Conservation (phyloP, 2,113 vertebrate genomes). For the Odontesthes bonariensis region DNA sequence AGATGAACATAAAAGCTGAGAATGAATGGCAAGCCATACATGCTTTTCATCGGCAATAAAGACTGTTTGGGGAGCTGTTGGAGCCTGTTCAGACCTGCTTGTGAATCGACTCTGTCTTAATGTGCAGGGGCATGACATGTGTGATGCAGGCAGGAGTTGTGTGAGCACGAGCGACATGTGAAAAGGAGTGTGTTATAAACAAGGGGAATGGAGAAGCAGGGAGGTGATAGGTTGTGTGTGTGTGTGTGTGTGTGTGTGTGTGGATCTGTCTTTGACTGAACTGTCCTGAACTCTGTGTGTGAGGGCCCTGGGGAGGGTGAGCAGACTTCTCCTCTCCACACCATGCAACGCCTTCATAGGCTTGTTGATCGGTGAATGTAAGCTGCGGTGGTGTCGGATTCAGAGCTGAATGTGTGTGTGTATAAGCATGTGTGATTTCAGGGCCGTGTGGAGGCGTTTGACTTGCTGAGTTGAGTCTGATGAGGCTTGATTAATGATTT, state of each 20-base stretch:
- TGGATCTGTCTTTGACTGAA: conserved; percentile 38
- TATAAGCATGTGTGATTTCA: conserved; percentile 3
- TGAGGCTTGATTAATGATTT: conserved; percentile 63
- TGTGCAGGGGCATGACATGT: conserved; percentile 34
- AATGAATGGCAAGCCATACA: conserved; percentile 38
- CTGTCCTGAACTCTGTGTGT: conserved; percentile 75
- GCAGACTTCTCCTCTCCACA: conserved; percentile 45
- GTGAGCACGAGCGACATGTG: conserved; percentile 38
- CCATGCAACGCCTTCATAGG: conserved; percentile 21
- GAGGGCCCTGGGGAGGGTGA: conserved; percentile 61
- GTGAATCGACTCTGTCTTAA: conserved; percentile 31
- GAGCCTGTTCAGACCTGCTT: conserved; percentile 59
- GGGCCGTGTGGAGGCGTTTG: not conserved
- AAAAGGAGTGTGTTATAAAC: conserved; percentile 20
- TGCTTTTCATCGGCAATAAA: conserved; percentile 59
- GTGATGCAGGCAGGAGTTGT: conserved; percentile 46
- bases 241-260: conserved; percentile 2
- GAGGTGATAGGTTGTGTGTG: conserved; percentile 21
- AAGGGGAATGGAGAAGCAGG: conserved; percentile 21
- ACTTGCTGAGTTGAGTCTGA: conserved; percentile 41
- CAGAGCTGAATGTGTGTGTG: not conserved
- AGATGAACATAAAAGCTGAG: conserved; percentile 45
- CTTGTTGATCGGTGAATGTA: conserved; percentile 47
- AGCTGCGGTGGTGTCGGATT: conserved; percentile 48
- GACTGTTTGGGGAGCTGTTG: conserved; percentile 45